Evolutionary conservation across 2,113 vertebrate species (phyloP).

Genomic region (Helogale parvula): DNA sequence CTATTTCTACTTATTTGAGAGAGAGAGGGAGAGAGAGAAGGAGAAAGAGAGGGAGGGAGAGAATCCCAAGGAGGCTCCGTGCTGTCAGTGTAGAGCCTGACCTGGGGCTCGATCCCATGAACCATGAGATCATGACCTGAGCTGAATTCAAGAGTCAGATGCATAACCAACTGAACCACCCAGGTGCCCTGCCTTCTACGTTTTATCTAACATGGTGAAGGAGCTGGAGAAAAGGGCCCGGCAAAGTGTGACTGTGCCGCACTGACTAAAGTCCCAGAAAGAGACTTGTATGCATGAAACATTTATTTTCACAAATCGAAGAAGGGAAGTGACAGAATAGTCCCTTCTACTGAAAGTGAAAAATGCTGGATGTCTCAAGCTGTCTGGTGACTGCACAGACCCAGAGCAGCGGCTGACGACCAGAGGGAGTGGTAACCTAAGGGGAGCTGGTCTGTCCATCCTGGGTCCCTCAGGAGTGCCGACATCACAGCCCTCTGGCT

Average conservation of each 20-base stretch:
- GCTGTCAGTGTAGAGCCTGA: no score
- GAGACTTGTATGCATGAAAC: not conserved
- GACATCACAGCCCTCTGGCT: not conserved
- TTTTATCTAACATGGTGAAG: not conserved
- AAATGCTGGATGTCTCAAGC: no score
- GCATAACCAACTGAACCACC: no score
- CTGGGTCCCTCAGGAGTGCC: not conserved
- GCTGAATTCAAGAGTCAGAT: no score
- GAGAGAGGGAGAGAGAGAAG: no score
- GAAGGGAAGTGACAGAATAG: not conserved
- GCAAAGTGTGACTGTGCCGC: not conserved
- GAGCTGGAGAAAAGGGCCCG: not conserved
- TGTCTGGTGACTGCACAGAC: not conserved
- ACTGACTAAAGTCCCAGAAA: not conserved
- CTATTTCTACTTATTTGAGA: not conserved
- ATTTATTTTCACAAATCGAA: fast-evolving
- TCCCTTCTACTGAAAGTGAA: not conserved
- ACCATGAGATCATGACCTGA: no score
- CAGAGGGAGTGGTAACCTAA: no score
- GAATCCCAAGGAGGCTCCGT: no score
- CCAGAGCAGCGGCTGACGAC: not conserved
- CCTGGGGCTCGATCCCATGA: no score
- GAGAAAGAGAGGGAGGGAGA: no score
- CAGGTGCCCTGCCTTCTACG: no score
- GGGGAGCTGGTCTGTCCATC: not conserved